phyloP scores from a whole-genome alignment of 2,888 invertebrate genomes.

The Abscondita cerata region DNA sequence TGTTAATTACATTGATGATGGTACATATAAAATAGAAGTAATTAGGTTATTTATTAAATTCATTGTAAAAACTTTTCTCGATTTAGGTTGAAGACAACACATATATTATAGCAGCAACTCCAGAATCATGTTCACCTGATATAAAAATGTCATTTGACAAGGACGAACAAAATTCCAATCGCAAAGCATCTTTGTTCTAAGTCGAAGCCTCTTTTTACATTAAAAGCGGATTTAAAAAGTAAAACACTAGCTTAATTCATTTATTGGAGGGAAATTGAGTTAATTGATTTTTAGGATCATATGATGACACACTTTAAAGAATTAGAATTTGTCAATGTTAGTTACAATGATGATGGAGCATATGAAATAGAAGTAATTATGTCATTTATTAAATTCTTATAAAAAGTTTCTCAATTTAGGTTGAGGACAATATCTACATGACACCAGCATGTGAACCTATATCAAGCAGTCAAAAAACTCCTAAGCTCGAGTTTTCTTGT shows the following conservation, averaged over 20 bases:
- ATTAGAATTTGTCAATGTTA: constrained; percentile 49
- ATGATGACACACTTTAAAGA: constrained; percentile 58
- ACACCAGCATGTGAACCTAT: constrained; percentile 16
- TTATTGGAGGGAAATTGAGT: no score
- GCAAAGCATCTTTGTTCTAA: constrained; percentile 56
- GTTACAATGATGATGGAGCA: constrained; percentile 39
- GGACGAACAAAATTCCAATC: constrained; percentile 34
- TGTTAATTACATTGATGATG: constrained; percentile 42
- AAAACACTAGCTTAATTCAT: no score
- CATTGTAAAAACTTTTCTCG: no score
- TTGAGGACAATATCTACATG: no score
- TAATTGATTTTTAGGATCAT: constrained; percentile 56
- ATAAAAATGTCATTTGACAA: constrained; percentile 26
- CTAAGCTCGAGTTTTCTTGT: constrained; percentile 54
- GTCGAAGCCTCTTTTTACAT: constrained; percentile 54
- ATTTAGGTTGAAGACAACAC: no score
- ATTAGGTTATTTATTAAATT: not conserved
- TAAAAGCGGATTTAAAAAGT: constrained; percentile 58
- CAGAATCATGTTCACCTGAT: constrained; percentile 25
- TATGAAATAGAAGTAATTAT: constrained; percentile 37
- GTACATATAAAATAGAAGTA: constrained; percentile 37
- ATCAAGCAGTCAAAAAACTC: constrained; percentile 17
- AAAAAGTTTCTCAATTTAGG: no score
- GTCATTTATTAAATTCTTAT: no score
- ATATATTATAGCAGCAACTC: not conserved